A percentile compares a stretch with the other conserved stretches of the same genome.
Evolutionary conservation across 64 coral and sea anemone genomes (phyloP).

Genomic region (Stichodactyla mertensii): DNA sequence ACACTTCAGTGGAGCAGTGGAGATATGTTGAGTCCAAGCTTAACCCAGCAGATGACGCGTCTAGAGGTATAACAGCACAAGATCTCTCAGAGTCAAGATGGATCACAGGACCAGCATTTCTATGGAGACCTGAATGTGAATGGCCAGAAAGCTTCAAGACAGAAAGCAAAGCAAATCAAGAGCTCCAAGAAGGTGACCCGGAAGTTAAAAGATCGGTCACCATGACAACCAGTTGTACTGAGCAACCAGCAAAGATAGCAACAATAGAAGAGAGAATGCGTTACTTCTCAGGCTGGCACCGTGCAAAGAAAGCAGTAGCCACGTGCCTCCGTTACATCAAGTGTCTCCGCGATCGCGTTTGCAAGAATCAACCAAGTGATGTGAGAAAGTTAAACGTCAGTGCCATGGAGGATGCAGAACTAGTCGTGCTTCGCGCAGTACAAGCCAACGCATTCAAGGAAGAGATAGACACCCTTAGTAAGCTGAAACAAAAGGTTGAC

Average conservation of each 20-base stretch:
- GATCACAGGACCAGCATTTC: constrained; percentile 27
- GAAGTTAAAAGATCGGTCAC: constrained; percentile 16
- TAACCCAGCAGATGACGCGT: constrained; percentile 36
- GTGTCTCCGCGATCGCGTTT: not conserved
- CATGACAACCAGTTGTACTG: not conserved
- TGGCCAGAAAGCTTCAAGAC: not conserved
- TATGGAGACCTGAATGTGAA: constrained; percentile 13
- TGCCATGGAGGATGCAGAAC: not conserved
- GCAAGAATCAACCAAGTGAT: not conserved
- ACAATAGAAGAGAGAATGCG: constrained; percentile 6
- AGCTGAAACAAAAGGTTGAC: not conserved
- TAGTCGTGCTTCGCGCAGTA: not conserved
- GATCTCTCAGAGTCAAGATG: constrained; percentile 22
- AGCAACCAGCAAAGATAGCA: not conserved
- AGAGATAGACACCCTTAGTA: not conserved
- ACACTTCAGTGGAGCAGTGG: constrained; percentile 22
- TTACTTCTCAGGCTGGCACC: constrained; percentile 28
- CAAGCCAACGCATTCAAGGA: not conserved
- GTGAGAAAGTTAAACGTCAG: not conserved
- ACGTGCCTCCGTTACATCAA: constrained; percentile 19
- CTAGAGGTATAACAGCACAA: constrained; percentile 1
- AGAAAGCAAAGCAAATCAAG: not conserved
- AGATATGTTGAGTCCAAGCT: constrained; percentile 24
- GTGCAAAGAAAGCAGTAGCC: constrained; percentile 27
- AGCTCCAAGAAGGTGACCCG: not conserved